phyloP scores from a whole-genome alignment of 2,888 invertebrate genomes.

The Dusona sp. region DNA sequence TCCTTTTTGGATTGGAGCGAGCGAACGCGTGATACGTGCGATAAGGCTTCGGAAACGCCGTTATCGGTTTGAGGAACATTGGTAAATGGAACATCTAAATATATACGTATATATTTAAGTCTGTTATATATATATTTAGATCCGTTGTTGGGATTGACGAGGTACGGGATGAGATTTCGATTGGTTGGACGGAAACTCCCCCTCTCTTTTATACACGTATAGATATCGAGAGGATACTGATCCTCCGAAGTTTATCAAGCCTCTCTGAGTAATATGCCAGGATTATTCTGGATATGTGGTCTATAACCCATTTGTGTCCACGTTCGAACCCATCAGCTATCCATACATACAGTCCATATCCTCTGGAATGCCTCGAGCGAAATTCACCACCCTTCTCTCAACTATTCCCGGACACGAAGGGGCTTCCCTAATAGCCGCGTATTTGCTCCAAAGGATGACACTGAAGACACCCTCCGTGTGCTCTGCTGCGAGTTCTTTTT shows the following conservation, averaged over 20 bases:
- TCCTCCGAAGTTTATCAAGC: constrained; percentile 61
- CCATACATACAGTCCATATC: not conserved
- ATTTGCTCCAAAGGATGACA: constrained; percentile 17
- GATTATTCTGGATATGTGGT: constrained; percentile 66
- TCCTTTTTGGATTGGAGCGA: constrained; percentile 34
- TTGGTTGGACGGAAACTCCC: constrained; percentile 3
- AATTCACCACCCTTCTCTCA: constrained; percentile 14
- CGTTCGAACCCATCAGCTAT: constrained; percentile 51
- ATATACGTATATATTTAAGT: not conserved
- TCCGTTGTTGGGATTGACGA: constrained; percentile 6
- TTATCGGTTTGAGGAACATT: constrained; percentile 31
- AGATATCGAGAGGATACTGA: constrained; percentile 21
- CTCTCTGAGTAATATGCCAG: constrained; percentile 58
- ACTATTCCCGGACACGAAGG: constrained; percentile 45
- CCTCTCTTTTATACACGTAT: not conserved
- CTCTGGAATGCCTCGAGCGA: constrained; percentile 3
- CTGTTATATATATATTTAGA: not conserved
- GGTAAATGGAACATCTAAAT: constrained; percentile 8
- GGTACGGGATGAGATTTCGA: constrained; percentile 29
- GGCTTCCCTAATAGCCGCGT: constrained; percentile 14
- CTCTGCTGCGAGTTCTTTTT: not conserved
- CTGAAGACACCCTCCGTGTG: not conserved
- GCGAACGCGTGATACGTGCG: constrained; percentile 23
- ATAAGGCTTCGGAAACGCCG: constrained; percentile 36
- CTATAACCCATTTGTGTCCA: constrained; percentile 54